Evolutionary conservation across 2,113 vertebrate genomes (phyloP), one percentile per base, ranked within the genome.

Genomic region (Gobiocypris rarus): DNA sequence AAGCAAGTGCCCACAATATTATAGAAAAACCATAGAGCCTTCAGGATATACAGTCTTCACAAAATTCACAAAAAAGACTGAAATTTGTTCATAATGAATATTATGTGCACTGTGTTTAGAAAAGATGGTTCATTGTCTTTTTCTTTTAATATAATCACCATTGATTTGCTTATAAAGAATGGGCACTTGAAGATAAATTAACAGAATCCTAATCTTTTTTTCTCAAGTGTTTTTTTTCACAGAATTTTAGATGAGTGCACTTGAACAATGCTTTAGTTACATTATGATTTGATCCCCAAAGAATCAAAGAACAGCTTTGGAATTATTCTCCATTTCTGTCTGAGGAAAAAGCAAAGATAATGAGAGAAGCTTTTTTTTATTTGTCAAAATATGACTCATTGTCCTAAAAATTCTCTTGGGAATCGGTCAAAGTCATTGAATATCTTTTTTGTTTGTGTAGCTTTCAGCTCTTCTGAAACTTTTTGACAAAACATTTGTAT

Each of bases 101-200:
- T 28, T 52, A 52, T 67, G 45, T 34, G 78, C 9, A 34, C 17
- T 67, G 38, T 15, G 43, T 63, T 80, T 26, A 80, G n/a, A 28
- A 81, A 61, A 67, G 26, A 50, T 50, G 43, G 78, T 13, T 67
- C 3, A n/a, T 52, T 79, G 8, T 78, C 56, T 67, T 26, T 65
- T 50, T 34, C 10, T 65, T 26, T 28, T 50, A 45, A 34, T 48
- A 26, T 28, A 26, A 28, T 38, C 3, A 5, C 41, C 43, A 80
- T 4, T 65, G 24, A 52, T 19, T 67, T 70, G 54, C 34, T 79
- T 69, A 54, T 15, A 41, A 71, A 70, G 61, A 28, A 48, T 19
- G 17, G 43, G 65, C 31, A 54, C 80, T 71, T 69, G 11, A 82
- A 70, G 63, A 82, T 54, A 82, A 70, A 69, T 65, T 5, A 80